Base-by-base conservation (phyloP, 1,140 invertebrate species). In the Mya arenaria region DNA sequence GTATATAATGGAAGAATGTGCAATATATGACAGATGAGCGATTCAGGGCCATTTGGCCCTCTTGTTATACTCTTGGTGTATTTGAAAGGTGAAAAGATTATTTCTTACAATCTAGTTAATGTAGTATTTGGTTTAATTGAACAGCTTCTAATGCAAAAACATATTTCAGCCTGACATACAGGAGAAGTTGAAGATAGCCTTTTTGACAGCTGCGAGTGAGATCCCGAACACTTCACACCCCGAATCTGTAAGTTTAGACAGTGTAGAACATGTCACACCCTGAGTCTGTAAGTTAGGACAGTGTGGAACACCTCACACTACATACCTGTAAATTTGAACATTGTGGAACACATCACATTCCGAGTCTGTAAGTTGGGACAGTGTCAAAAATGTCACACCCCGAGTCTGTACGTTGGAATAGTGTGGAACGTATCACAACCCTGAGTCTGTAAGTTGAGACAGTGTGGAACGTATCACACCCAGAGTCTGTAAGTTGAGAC, bases 171-270 rank as follows among this genome's bases (percentile, higher is more conserved):
- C 41, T 34, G 44, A 23, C 4, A 41, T 72, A 19, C 87, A 86
- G 71, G 72, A 84, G 32, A 58, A 4, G 10, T 13, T 86, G 6
- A 71, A 79, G 39, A 60, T 84, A 58, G 52, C 86, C n/a, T 77
- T 89, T 36, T 36, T 85, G 15, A 15, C 39, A 19, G 84, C 84
- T 74, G 92, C 96, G 34, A 89, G 92, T 52, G 95, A 94, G 90
- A 95, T 98, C 81, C 97, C 97, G 41, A 98, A 98, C 91, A 92
- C 90, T 82, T 96, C 96, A 23, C 95, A 97, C 93, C 95, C 96
- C 13, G n/a, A 77, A 1, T 84, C 90, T n/a, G 90, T 90, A 73
- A 65, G 32, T 62, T 28, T 34, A 66, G 10, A 19, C 37, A 17
- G 39, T 62, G 17, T 19, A 44, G 19, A 10, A 44, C 19, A 44